Percentiles rank a stretch among this genome's conserved stretches.
Conservation (phyloP, 2,888 invertebrate species). For the Sericinus montela region DNA sequence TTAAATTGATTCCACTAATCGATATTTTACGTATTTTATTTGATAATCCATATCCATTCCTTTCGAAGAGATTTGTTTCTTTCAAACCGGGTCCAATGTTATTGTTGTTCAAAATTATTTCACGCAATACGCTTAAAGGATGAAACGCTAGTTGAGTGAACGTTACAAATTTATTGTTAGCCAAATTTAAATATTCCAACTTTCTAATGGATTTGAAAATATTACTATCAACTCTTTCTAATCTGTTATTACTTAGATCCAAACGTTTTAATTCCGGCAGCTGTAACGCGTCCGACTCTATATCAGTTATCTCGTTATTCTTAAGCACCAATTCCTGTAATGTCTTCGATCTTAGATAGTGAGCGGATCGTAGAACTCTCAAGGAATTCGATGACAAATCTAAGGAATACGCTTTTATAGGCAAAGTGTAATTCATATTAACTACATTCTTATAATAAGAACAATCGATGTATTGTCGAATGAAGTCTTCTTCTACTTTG, state of each 20-base stretch:
- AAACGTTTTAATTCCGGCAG: slow-evolving; percentile 52
- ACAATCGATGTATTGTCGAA: slow-evolving; percentile 49
- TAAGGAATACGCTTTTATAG: slow-evolving; percentile 41
- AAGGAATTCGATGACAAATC: slow-evolving; percentile 59
- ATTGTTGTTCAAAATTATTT: slow-evolving; percentile 66
- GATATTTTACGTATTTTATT: slow-evolving; percentile 50
- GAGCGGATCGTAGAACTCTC: slow-evolving; percentile 33
- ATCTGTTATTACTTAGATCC: slow-evolving; percentile 60
- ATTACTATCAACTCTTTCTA: slow-evolving; percentile 52
- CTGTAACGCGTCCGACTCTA: slow-evolving; percentile 43
- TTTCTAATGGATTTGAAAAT: slow-evolving; percentile 55
- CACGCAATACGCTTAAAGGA: slow-evolving; percentile 50
- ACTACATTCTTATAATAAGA: slow-evolving; percentile 35
- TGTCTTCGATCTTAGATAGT: slow-evolving; percentile 41
- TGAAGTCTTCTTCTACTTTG: slow-evolving; percentile 34
- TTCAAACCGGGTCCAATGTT: slow-evolving; percentile 51
- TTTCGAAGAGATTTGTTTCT: slow-evolving; percentile 52
- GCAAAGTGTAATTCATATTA: slow-evolving; percentile 36
- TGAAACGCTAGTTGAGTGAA: slow-evolving; percentile 59
- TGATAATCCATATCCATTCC: slow-evolving; percentile 56
- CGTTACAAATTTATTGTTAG: slow-evolving; percentile 58
- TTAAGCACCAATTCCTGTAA: slow-evolving; percentile 47
- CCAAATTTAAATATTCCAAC: slow-evolving; percentile 61
- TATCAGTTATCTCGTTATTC: slow-evolving; percentile 46
- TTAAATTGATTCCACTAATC: slow-evolving; percentile 49